These are phyloP conservation scores for Rhinoptilus africanus DNA, from an alignment of 2,113 vertebrate species.

Conservation along the genomic window DNA sequence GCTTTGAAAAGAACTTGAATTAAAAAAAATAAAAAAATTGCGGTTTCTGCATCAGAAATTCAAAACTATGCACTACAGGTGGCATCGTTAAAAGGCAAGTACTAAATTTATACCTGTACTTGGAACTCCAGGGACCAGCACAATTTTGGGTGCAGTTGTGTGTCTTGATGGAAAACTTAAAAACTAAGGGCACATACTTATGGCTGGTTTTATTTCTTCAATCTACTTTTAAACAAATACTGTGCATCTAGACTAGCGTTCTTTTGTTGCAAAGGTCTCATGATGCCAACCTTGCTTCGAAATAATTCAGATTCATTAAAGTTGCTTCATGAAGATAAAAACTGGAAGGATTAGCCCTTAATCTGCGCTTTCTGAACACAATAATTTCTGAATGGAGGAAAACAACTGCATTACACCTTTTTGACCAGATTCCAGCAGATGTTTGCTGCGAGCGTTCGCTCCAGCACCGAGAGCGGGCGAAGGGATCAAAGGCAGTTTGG, in stretches of 20 bases:
- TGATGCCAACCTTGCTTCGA: not conserved
- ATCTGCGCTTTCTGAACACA: not conserved
- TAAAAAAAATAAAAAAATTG: not conserved
- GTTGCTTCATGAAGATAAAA: not conserved
- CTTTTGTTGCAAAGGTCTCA: not conserved
- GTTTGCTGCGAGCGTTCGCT: not conserved
- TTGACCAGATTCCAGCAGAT: not conserved
- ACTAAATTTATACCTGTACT: not conserved
- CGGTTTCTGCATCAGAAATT: not conserved
- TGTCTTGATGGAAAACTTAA: not conserved
- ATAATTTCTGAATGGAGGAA: not conserved
- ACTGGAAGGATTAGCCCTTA: not conserved
- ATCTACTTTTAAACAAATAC: not conserved
- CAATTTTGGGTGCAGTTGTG: not conserved
- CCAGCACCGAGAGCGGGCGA: accelerated
- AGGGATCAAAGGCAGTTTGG: not conserved
- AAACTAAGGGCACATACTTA: not conserved
- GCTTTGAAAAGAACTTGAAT: not conserved
- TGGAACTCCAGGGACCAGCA: not conserved
- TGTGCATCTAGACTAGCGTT: not conserved
- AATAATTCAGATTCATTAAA: not conserved
- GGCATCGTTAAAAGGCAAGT: not conserved
- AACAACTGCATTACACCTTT: not conserved
- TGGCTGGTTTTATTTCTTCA: not conserved
- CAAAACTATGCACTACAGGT: not conserved